Evolutionary conservation across 2,113 vertebrate species (phyloP), one percentile per base, ranked within the genome.

Genomic region (Aviceda subcristata): DNA sequence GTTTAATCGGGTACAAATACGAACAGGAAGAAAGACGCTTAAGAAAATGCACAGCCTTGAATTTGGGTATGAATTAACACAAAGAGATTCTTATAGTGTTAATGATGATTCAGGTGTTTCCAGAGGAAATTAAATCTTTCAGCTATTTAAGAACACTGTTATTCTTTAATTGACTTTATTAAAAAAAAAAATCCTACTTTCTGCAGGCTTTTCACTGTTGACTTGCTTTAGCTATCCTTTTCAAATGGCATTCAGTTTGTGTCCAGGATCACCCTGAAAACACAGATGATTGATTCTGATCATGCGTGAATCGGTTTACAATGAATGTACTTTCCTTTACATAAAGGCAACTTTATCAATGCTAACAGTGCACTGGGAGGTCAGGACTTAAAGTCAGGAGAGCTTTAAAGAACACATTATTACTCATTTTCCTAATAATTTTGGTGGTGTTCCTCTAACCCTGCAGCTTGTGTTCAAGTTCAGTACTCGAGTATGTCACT

Each of bases 1-100:
- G 93, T 97, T 98, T 97, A 97, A 97, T 97, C 59, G 94, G 90
- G 94, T 97, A 97, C 96, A 96, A 96, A 97, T 97, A 92, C 48
- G 92, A 98, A 96, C 94, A 94, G 95, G 92, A 97, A 98, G 77
- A 97, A 97, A 94, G 96, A 97, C 95, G 88, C 64, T 62, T 97
- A 94, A 95, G 79, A 96, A 96, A 97, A 97, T 89, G 94, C 83
- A 95, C 53, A 96, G 96, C 88, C 96, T 97, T 94, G 91, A 95
- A 91, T 95, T 96, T 96, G 84, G 45, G 48, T 67, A 76, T 95
- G 97, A 97, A 96, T 96, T 96, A 93, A 77, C 94, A 80, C 71
- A 90, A 84, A 92, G 81, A 93, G 75, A 92, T 71, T 68, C 43
- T 97, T 89, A 92, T 9, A 90, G 72, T 93, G 95, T 97, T 97